Percentiles rank a stretch among this genome's conserved stretches.
These are phyloP conservation scores for Bos javanicus DNA, from an alignment of 2,113 vertebrate genomes.

Conservation along the genomic window DNA sequence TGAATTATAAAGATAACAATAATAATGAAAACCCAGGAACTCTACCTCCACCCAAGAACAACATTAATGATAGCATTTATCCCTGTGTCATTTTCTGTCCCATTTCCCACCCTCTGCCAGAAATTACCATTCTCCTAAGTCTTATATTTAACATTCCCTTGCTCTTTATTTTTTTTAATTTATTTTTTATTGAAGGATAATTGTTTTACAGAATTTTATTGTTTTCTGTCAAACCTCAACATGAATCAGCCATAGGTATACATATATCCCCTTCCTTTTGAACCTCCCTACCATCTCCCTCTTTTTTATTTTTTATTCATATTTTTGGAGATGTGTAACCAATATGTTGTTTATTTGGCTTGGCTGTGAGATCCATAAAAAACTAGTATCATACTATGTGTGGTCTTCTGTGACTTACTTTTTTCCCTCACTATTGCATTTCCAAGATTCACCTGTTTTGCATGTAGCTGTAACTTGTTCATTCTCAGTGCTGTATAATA, in stretches of 20 bases:
- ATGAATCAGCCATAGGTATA: not conserved
- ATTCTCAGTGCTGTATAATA: not conserved
- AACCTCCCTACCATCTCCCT: not conserved
- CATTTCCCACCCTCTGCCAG: not conserved
- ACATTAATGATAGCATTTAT: not conserved
- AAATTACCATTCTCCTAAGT: not conserved
- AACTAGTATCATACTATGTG: not conserved
- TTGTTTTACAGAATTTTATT: not conserved
- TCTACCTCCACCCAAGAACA: not conserved
- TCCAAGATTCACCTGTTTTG: conserved; percentile 2
- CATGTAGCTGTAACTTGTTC: not conserved
- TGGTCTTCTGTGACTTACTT: not conserved
- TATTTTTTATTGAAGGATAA: not conserved
- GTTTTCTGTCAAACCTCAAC: not conserved
- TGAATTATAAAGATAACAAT: not conserved
- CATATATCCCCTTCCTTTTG: not conserved
- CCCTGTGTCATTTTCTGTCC: not conserved
- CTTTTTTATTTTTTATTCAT: not conserved
- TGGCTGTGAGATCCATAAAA: conserved; percentile 8
- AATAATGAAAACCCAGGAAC: conserved; percentile 7
- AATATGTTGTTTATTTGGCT: conserved; percentile 13
- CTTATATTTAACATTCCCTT: not conserved
- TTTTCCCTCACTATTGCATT: conserved; percentile 8
- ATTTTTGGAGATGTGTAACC: not conserved
- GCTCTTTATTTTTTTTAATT: not conserved